Evolutionary conservation across 2,888 invertebrate species (phyloP).

Genomic region (Scrobipalpa costella): DNA sequence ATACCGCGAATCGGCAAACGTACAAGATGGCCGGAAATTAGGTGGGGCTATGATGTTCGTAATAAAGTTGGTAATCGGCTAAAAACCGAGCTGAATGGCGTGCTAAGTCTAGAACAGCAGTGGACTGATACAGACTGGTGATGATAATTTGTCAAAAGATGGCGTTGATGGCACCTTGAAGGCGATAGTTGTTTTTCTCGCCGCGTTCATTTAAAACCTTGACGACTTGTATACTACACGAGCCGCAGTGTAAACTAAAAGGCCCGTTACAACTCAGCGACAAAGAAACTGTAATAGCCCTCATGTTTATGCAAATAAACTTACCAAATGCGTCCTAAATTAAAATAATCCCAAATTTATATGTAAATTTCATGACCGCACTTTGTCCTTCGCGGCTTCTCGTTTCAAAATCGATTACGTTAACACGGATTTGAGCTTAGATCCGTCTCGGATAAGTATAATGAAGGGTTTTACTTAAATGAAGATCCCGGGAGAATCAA

Average conservation of each 20-base stretch:
- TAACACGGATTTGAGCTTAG: constrained; percentile 69
- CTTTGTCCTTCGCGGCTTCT: constrained; percentile 75
- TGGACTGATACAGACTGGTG: too few species aligned
- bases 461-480: constrained; percentile 70
- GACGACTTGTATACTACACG: constrained; percentile 12
- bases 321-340: constrained; percentile 75
- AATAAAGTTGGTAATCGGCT: too few species aligned
- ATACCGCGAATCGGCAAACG: too few species aligned
- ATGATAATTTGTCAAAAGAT: too few species aligned
- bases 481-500: constrained; percentile 59
- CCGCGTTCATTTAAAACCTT: too few species aligned
- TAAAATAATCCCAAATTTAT: constrained; percentile 79
- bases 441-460: constrained; percentile 71
- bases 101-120: too few species aligned
- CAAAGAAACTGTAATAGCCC: constrained; percentile 73
- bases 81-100: too few species aligned
- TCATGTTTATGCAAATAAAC: constrained; percentile 78
- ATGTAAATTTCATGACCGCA: constrained; percentile 77
- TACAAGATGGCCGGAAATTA: too few species aligned
- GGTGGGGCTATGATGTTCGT: too few species aligned
- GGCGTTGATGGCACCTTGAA: too few species aligned
- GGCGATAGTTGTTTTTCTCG: too few species aligned
- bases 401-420: constrained; percentile 75
- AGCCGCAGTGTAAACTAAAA: constrained; percentile 51
- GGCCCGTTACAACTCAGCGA: constrained; percentile 64